Evolutionary conservation across 2,797 vertebrate species (phyloP), one percentile per base, ranked within the genome.

Genomic region (Typhlichthys subterraneus): DNA sequence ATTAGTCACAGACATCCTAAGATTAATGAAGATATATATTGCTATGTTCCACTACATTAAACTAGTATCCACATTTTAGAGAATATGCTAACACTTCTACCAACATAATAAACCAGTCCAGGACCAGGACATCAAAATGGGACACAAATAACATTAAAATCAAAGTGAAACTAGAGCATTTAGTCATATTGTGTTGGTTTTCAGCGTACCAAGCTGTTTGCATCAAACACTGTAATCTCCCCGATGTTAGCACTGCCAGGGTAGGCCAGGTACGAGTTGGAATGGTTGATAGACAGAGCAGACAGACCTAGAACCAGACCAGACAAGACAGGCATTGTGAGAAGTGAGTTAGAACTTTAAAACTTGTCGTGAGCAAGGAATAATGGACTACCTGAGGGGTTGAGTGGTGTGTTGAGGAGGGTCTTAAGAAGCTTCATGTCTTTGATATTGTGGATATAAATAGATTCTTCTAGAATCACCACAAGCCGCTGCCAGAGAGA

Each of bases 391-490:
- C 96, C 97, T 91, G 95, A 92, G 13, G 93, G 86, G 79, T 97
- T 98, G 56, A 88, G 78, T 8, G 96, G 96, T 0, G 92, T 94
- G 81, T 95, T 95, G 78, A 96, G 80, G 73, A 98, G 93, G 50
- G 95, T 97, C 90, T 96, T 96, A 67, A 98, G 75, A 70, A 98
- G 93, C 85, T 98, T 98, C 96, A 98, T 97, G 83, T 98, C 96
- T 82, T 97, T 98, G 71, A 98, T 98, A 84, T 97, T 98, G 86
- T 98, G 97, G 65, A 98, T 95, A 75, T 96, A 97, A 83, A 98
- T 94, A 12, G 97, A 96, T 59, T 96, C 97, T 64, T 97, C 94
- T 78, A 98, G 91, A 82, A 96, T 97, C 47, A 98, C 96, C 56
- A 97, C 92, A 68, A 98, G 90, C 85, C 96, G 94, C 96, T 98